A percentile compares a stretch with the other conserved stretches of the same genome.
These are phyloP conservation scores for Sparidentex hasta DNA, from an alignment of 2,797 vertebrate species.

Conservation along the genomic window DNA sequence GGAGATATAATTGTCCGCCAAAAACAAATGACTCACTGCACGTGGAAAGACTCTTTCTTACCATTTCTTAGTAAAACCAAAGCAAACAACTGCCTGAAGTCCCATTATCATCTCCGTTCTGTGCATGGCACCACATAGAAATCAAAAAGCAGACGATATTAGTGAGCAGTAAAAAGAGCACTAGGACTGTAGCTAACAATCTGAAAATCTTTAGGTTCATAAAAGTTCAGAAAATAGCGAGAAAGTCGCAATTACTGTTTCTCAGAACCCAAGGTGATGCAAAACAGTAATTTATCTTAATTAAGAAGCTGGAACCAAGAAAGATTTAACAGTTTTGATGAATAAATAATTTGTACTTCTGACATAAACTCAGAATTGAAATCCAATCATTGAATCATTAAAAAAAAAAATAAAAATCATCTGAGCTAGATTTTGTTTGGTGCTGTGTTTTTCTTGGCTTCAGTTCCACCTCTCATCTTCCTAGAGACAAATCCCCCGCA, in stretches of 20 bases:
- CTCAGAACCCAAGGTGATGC: not conserved
- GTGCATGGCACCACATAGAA: not conserved
- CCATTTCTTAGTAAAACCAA: too few species aligned
- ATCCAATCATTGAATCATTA: not conserved
- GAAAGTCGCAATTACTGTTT: too few species aligned
- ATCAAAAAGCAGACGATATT: not conserved
- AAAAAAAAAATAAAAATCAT: too few species aligned
- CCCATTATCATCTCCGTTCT: not conserved
- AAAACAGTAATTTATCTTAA: not conserved
- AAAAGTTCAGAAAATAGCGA: too few species aligned
- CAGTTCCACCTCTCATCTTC: not conserved
- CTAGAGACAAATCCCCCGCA: not conserved
- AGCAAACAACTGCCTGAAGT: too few species aligned
- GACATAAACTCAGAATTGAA: not conserved
- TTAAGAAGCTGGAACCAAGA: not conserved
- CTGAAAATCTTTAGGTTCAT: too few species aligned
- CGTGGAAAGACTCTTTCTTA: too few species aligned
- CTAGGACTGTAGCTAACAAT: too few species aligned
- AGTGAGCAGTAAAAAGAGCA: too few species aligned
- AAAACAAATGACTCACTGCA: too few species aligned
- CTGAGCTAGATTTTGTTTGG: not conserved
- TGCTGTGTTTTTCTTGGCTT: slow-evolving; percentile 6
- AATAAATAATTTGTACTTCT: not conserved
- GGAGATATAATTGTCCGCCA: too few species aligned
- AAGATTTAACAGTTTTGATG: not conserved